Evolutionary conservation across 2,113 vertebrate species (phyloP).

Genomic region (Neodontobutis hainanensis): DNA sequence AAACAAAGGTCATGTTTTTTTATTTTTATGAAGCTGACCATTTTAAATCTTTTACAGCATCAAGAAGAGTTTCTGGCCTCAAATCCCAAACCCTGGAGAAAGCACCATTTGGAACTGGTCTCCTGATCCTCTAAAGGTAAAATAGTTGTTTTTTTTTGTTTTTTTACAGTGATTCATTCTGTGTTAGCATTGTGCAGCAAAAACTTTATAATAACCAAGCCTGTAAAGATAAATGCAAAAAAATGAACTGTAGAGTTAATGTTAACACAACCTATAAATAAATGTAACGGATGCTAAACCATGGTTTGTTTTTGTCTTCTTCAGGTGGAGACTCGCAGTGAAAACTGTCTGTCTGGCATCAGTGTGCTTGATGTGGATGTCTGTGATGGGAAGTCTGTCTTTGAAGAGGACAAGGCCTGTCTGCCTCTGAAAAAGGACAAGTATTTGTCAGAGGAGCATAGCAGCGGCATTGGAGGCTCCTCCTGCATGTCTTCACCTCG

Average conservation of each 20-base stretch:
- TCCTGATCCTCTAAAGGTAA: slow-evolving; percentile 88
- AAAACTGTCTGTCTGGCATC: slow-evolving; percentile 86
- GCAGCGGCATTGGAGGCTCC: slow-evolving; percentile 96
- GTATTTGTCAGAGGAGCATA: slow-evolving; percentile 91
- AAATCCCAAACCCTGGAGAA: slow-evolving; percentile 92
- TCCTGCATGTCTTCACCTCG: slow-evolving; percentile 96
- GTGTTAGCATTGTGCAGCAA: too few species aligned
- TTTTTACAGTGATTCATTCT: background rate
- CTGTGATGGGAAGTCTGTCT: slow-evolving; percentile 82
- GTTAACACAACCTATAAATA: too few species aligned
- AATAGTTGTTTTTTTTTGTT: too few species aligned
- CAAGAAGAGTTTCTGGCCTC: slow-evolving; percentile 92
- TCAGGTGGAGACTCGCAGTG: slow-evolving; percentile 86
- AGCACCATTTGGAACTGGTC: slow-evolving; percentile 95
- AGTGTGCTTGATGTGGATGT: slow-evolving; percentile 89
- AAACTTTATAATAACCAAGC: too few species aligned
- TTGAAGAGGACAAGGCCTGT: slow-evolving; percentile 86
- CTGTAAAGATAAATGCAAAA: too few species aligned
- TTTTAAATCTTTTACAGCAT: slow-evolving; percentile 75
- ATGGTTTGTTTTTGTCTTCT: background rate
- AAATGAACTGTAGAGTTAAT: too few species aligned
- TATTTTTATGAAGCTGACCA: background rate
- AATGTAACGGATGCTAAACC: background rate
- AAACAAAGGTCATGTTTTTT: too few species aligned
- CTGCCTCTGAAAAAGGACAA: slow-evolving; percentile 92